A percentile compares a stretch with the other conserved stretches of the same genome.
These are phyloP conservation scores for Imbricaverruca yamaguchii DNA, from an alignment of 2,888 invertebrate genomes.

Conservation along the genomic window DNA sequence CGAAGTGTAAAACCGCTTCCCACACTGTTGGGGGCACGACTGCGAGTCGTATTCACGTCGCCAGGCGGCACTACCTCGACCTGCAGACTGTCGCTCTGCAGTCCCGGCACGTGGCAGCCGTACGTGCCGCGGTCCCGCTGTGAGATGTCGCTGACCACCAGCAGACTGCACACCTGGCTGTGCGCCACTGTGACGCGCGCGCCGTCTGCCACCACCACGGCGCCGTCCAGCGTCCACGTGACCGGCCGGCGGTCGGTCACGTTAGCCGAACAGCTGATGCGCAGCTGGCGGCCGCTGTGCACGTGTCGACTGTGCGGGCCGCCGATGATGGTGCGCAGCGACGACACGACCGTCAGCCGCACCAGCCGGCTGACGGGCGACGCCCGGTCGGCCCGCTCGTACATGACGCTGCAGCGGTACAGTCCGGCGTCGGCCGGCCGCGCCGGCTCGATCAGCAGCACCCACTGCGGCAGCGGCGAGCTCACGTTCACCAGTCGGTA, in stretches of 20 bases:
- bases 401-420: constrained; percentile 1
- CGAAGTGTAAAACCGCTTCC: too few relatives aligned
- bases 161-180: background rate
- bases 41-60: too few relatives aligned
- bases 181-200: background rate
- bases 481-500: background rate
- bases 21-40: too few relatives aligned
- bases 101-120: background rate
- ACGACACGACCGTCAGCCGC: background rate
- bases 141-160: background rate
- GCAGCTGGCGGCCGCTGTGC: background rate
- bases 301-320: background rate
- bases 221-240: background rate
- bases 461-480: background rate
- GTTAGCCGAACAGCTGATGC: background rate
- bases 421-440: background rate
- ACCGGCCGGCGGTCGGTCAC: background rate
- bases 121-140: background rate
- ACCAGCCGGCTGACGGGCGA: background rate
- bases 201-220: background rate
- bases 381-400: background rate
- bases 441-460: background rate
- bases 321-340: background rate
- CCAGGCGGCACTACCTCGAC: background rate
- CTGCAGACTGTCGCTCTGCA: background rate